Evolutionary conservation across 2,888 invertebrate species (phyloP).

Genomic region (Drosophila paranaensis): DNA sequence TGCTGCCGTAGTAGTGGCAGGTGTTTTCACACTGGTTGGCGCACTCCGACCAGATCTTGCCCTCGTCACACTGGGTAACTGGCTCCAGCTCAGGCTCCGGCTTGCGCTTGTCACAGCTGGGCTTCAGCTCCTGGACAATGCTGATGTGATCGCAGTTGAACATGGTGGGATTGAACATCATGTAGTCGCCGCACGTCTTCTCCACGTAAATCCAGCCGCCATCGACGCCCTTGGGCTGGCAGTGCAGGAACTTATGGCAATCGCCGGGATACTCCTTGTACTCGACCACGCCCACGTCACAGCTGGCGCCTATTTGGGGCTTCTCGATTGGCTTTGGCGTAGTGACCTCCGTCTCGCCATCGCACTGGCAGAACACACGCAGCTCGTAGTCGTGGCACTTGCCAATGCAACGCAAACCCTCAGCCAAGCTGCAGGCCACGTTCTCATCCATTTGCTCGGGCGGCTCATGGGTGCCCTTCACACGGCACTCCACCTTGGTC

Average conservation of each 20-base stretch:
- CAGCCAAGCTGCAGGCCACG: conserved; percentile 90
- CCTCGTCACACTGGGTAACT: conserved; percentile 81
- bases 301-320: conserved; percentile 69
- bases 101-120: conserved; percentile 86
- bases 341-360: conserved; percentile 43
- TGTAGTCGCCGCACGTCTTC: conserved; percentile 88
- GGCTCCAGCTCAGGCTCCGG: conserved; percentile 37
- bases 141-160: conserved; percentile 89
- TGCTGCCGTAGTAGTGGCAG: conserved; percentile 88
- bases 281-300: conserved; percentile 85
- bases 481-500: conserved; percentile 91
- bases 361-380: conserved; percentile 89
- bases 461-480: conserved; percentile 87
- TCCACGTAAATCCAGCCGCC: conserved; percentile 86
- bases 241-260: conserved; percentile 90
- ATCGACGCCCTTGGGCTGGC: conserved; percentile 85
- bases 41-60: conserved; percentile 88
- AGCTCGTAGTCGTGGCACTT: conserved; percentile 94
- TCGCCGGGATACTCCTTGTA: conserved; percentile 88
- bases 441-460: conserved; percentile 90
- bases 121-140: conserved; percentile 86
- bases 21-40: conserved; percentile 90
- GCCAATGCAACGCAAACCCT: conserved; percentile 89
- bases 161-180: conserved; percentile 88
- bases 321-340: conserved; percentile 66